A percentile compares a stretch with the other conserved stretches of the same genome.
These are phyloP conservation scores for Tapera naevia DNA, from an alignment of 2,797 vertebrate genomes.

Conservation along the genomic window DNA sequence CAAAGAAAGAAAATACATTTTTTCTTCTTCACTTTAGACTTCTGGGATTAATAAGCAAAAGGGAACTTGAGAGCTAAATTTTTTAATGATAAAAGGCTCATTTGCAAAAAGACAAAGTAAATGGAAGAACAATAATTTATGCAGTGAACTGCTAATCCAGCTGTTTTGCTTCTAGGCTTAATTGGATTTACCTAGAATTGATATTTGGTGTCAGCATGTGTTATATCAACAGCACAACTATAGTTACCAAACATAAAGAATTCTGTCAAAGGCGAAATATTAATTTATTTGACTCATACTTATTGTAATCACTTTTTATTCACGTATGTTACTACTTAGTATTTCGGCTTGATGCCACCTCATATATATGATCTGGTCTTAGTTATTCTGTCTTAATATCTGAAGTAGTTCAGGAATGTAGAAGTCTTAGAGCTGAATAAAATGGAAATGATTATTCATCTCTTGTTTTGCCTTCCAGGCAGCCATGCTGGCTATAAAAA, in stretches of 20 bases:
- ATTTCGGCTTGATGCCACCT: neutral
- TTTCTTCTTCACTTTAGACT: conserved; percentile 38
- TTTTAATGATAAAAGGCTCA: conserved; percentile 70
- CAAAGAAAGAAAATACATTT: neutral
- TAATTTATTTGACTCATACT: conserved; percentile 45
- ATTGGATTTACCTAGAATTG: conserved; percentile 75
- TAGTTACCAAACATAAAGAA: conserved; percentile 55
- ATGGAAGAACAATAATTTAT: conserved; percentile 75
- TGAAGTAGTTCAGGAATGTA: neutral
- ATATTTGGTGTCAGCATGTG: conserved; percentile 72
- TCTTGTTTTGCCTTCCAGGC: conserved; percentile 46
- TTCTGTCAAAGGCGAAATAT: conserved; percentile 30
- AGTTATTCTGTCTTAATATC: conserved; percentile 6
- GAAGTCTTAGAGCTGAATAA: neutral
- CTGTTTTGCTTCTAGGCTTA: conserved; percentile 75
- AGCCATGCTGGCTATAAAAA: neutral
- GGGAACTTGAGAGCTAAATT: conserved; percentile 25
- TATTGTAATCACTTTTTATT: conserved; percentile 62
- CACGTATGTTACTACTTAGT: conserved; percentile 1
- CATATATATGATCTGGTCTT: neutral
- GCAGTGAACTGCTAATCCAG: conserved; percentile 71
- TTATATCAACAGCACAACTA: conserved; percentile 61
- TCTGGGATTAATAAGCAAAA: conserved; percentile 63
- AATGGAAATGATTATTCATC: conserved; percentile 35
- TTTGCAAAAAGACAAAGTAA: conserved; percentile 75